Percentiles rank a stretch among this genome's conserved stretches.
phyloP scores from a whole-genome alignment of 2,113 vertebrate species.

The Eupsittula cactorum region DNA sequence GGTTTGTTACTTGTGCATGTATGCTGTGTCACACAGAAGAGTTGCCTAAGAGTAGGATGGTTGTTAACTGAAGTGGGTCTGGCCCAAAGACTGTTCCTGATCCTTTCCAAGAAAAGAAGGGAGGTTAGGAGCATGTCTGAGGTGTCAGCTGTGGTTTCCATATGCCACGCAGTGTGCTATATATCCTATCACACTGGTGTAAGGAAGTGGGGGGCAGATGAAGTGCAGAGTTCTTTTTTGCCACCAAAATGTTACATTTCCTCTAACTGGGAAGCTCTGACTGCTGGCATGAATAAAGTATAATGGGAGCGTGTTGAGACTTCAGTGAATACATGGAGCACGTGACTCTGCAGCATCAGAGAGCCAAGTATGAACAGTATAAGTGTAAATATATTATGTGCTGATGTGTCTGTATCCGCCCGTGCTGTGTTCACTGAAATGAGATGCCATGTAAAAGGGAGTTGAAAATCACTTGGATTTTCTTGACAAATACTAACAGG shows the following conservation, averaged over 20 bases:
- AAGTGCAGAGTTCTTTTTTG: background rate
- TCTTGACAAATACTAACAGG: background rate
- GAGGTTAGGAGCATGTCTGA: background rate
- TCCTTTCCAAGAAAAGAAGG: background rate
- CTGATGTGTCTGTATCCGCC: background rate
- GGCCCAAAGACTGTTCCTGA: background rate
- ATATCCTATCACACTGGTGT: background rate
- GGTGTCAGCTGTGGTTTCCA: background rate
- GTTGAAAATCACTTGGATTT: background rate
- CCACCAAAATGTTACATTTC: background rate
- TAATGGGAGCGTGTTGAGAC: background rate
- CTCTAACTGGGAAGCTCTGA: background rate
- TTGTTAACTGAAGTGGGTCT: background rate
- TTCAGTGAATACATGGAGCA: background rate
- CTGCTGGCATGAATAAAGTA: background rate
- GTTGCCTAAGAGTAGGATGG: background rate
- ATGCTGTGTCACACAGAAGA: too few species aligned
- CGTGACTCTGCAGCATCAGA: background rate
- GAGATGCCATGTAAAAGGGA: background rate
- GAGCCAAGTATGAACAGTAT: background rate
- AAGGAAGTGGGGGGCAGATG: background rate
- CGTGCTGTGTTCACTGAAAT: background rate
- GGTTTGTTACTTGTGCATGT: accelerated
- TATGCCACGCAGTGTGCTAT: background rate
- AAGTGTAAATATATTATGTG: background rate